Conservation (phyloP, 2,797 vertebrate genomes). For the Helicolenus hilgendorfi region DNA sequence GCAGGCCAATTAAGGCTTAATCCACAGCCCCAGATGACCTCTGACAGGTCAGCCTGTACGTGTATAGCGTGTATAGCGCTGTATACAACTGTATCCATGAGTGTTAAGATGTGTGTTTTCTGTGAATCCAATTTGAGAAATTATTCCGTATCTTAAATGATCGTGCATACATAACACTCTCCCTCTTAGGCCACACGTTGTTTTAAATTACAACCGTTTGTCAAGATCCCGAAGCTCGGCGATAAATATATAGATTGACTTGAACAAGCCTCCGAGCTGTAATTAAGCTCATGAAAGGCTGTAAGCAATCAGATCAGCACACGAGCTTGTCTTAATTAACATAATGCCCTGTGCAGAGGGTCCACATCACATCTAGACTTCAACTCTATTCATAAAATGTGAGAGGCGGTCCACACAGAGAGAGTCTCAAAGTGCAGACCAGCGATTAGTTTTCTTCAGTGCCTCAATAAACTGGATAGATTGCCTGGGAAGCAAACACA, state of each 20-base stretch:
- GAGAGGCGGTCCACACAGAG: background rate
- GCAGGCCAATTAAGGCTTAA: conserved; percentile 59
- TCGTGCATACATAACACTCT: background rate
- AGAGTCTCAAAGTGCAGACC: background rate
- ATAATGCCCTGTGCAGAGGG: background rate
- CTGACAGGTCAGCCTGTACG: conserved; percentile 29
- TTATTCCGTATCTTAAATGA: background rate
- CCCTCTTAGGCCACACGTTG: background rate
- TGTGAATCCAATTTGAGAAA: background rate
- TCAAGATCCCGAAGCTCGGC: background rate
- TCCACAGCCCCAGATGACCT: conserved; percentile 21
- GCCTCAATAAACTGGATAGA: conserved; percentile 27
- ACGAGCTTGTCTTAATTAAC: background rate
- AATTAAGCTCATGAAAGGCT: background rate
- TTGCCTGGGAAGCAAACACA: conserved; percentile 24
- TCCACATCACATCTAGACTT: background rate
- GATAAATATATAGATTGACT: background rate
- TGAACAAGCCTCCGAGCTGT: background rate
- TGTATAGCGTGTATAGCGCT: background rate
- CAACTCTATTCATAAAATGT: background rate
- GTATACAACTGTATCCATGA: background rate
- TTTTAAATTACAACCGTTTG: background rate
- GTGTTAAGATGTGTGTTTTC: background rate
- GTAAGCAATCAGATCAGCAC: background rate
- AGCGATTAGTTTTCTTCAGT: conserved; percentile 3